phyloP scores from a whole-genome alignment of 2,797 vertebrate species.

The Sebastes nivosus region DNA sequence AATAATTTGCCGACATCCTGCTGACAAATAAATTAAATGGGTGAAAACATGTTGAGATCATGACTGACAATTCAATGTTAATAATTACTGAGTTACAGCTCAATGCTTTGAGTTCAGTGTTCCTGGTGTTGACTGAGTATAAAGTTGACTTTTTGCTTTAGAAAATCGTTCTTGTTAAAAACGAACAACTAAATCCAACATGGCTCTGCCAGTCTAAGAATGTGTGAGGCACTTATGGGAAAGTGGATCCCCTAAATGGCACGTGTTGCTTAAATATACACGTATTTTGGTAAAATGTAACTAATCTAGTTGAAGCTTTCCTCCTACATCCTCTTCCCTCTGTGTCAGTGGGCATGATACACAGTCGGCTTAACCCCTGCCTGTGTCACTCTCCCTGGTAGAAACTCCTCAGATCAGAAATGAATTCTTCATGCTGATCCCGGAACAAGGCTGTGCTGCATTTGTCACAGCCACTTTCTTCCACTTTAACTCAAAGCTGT shows the following conservation, averaged over 20 bases:
- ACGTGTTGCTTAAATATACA: background rate
- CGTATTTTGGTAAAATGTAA: conserved; percentile 7
- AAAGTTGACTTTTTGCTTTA: background rate
- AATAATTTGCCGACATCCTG: background rate
- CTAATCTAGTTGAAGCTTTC: conserved; percentile 40
- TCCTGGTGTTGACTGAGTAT: background rate
- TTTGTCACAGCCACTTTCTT: conserved; percentile 80
- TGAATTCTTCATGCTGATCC: conserved; percentile 79
- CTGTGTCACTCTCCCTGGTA: conserved; percentile 66
- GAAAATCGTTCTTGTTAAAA: background rate
- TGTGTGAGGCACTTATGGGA: background rate
- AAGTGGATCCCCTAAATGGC: background rate
- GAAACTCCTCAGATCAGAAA: conserved; percentile 72
- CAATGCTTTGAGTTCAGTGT: background rate
- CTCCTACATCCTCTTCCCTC: conserved; percentile 47
- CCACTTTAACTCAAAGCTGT: conserved; percentile 75
- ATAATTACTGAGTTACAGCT: background rate
- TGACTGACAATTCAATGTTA: background rate
- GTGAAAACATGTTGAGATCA: background rate
- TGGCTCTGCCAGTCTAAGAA: background rate
- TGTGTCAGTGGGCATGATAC: conserved; percentile 63
- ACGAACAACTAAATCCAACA: background rate
- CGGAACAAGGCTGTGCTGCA: conserved; percentile 71
- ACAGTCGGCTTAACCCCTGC: conserved; percentile 71
- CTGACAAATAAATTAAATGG: background rate